These are phyloP conservation scores for Phymanthus crucifer DNA, from an alignment of 92 coral and sea anemone genomes.

Conservation along the genomic window DNA sequence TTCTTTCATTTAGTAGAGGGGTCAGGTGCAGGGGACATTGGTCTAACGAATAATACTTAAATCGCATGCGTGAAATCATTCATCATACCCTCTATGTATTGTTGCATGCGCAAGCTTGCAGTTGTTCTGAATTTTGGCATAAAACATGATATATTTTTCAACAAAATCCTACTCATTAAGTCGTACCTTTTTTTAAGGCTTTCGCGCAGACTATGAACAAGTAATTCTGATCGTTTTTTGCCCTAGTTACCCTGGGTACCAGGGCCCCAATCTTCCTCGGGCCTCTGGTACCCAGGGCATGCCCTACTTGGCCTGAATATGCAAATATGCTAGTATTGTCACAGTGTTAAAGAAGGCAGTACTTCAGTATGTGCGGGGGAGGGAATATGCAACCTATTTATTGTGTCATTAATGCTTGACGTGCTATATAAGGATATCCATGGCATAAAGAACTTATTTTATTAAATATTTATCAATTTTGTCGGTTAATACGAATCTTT, in stretches of 20 bases:
- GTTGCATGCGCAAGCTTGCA: not conserved
- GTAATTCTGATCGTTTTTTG: too few relatives aligned
- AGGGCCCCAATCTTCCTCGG: too few relatives aligned
- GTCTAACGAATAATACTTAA: not conserved
- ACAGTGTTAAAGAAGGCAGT: not conserved
- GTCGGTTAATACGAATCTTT: not conserved
- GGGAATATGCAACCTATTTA: not conserved
- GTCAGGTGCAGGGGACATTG: not conserved
- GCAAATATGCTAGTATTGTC: not conserved
- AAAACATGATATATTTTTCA: not conserved
- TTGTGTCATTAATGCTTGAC: not conserved
- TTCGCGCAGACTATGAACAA: not conserved
- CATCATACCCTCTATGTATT: not conserved
- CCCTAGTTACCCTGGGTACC: too few relatives aligned
- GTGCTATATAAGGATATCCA: not conserved
- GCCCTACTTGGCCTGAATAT: too few relatives aligned
- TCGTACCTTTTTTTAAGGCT: not conserved
- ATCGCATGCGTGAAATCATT: not conserved
- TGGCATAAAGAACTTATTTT: constrained; percentile 4
- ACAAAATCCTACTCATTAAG: not conserved
- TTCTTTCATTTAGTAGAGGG: not conserved
- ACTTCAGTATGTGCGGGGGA: not conserved
- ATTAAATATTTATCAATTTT: not conserved
- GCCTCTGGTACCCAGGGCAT: too few relatives aligned
- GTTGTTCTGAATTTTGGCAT: not conserved